Base-by-base conservation (phyloP, 2,888 invertebrate genomes). In the Drosophila formosana region DNA sequence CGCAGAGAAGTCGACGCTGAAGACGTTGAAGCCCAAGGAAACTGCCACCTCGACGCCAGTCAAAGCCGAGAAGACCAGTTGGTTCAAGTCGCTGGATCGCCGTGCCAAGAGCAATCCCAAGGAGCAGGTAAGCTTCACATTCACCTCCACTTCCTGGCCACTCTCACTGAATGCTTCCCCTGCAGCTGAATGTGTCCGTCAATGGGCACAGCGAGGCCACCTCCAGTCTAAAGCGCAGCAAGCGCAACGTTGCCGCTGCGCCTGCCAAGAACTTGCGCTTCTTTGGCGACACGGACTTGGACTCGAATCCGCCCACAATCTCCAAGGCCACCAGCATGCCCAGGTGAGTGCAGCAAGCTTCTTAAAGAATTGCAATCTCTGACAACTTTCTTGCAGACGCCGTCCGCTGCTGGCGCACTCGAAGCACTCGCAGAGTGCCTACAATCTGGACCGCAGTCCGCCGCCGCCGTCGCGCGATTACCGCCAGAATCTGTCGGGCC, bases 241-340 rank as follows among this genome's bases (percentile, higher is more conserved):
- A 91, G 56, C 85, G 89, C 41, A 80, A 82, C 55, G 66, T 66
- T 9, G 67, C 86, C 6, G 83, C 88, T 13, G 86, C 84, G 4
- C 90, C 90, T 1, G 84, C 89, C 26, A 96, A 96, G 91, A 96
- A 95, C 92, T 94, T 96, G 9, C 95, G 97, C 53, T 97, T 96
- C 93, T 97, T 97, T 92, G 97, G 96, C 23, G 96, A 97, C 92
- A 96, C 96, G 8, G 96, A 97, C 90, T 93, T 94, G 68, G 96
- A 97, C 84, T 96, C 96, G 9, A 95, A 95, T 89, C 94, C 93
- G 28, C 94, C 93, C 13, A 94, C 94, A 72, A 87, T 93, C 74
- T 92, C 83, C 89, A 93, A 82, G 91, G 85, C 85, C 53, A 86
- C 80, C 78, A 89, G 84, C 25, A 90, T 88, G 60, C 86, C 87